A percentile compares a stretch with the other conserved stretches of the same genome.
phyloP scores from a whole-genome alignment of 2,797 vertebrate species.

The Propithecus deckenii region DNA sequence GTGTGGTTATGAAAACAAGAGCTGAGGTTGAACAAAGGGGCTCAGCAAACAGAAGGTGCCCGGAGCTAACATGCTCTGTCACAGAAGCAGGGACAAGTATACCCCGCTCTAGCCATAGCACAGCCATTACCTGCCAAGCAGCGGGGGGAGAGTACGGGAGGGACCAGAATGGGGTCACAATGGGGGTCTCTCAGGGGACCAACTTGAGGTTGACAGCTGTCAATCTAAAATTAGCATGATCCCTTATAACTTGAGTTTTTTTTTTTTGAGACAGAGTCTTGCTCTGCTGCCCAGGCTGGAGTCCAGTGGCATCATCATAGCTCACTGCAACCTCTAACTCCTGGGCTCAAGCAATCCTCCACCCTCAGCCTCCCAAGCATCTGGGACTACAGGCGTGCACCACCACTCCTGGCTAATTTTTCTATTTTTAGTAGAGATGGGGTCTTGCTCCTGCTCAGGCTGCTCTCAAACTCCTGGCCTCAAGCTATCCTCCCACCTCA shows the following conservation, averaged over 20 bases:
- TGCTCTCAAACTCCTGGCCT: background rate
- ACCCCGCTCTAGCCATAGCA: background rate
- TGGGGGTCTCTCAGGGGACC: background rate
- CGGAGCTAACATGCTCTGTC: background rate
- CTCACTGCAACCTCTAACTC: background rate
- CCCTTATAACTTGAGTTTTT: background rate
- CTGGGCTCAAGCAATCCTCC: background rate
- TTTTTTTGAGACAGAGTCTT: background rate
- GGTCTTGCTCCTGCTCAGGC: background rate
- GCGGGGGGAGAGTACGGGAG: fast-evolving
- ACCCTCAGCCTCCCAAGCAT: background rate
- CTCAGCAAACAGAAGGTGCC: background rate
- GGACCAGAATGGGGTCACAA: background rate
- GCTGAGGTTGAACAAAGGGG: background rate
- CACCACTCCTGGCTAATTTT: background rate
- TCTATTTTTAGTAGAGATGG: background rate
- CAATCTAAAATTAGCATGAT: background rate
- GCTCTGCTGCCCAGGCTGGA: background rate
- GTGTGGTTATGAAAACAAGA: background rate
- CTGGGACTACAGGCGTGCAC: background rate
- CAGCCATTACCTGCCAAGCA: fast-evolving
- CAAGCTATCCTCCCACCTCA: background rate
- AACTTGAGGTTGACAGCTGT: background rate
- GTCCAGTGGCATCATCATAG: background rate
- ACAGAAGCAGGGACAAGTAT: background rate